Conservation (phyloP, 2,797 vertebrate species). For the Sebastes cheni region DNA sequence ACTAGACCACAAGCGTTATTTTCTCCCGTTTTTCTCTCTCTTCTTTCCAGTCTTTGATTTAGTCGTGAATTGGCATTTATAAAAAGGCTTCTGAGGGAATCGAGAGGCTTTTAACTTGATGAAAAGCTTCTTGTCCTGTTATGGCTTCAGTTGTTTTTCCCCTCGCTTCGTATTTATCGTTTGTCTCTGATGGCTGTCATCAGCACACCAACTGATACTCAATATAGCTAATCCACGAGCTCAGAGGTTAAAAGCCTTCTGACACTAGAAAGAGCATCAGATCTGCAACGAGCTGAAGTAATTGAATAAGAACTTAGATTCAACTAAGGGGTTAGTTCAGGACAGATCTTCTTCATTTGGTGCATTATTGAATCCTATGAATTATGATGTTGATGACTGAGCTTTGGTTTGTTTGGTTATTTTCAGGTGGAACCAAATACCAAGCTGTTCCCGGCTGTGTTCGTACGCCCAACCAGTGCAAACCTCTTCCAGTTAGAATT, state of each 20-base stretch:
- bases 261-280: background rate
- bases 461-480: constrained; percentile 91
- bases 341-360: background rate
- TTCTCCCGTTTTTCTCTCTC: no score
- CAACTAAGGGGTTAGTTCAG: background rate
- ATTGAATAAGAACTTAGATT: background rate
- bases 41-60: background rate
- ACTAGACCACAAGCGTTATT: constrained; percentile 18
- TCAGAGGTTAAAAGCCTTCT: constrained; percentile 6
- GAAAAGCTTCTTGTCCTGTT: constrained; percentile 22
- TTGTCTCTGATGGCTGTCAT: constrained; percentile 31
- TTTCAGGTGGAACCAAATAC: constrained; percentile 95
- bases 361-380: background rate
- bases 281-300: background rate
- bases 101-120: constrained; percentile 32
- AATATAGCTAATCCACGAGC: constrained; percentile 2
- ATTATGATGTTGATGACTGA: background rate
- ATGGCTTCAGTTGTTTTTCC: background rate
- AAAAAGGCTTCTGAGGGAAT: background rate
- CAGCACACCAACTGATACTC: constrained; percentile 2
- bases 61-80: constrained; percentile 4
- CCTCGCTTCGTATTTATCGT: constrained; percentile 10
- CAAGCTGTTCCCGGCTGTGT: constrained; percentile 97
- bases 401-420: background rate
- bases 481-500: constrained; percentile 98